phyloP scores from a whole-genome alignment of 1,140 invertebrate species.

The Neuroterus valhalla region DNA sequence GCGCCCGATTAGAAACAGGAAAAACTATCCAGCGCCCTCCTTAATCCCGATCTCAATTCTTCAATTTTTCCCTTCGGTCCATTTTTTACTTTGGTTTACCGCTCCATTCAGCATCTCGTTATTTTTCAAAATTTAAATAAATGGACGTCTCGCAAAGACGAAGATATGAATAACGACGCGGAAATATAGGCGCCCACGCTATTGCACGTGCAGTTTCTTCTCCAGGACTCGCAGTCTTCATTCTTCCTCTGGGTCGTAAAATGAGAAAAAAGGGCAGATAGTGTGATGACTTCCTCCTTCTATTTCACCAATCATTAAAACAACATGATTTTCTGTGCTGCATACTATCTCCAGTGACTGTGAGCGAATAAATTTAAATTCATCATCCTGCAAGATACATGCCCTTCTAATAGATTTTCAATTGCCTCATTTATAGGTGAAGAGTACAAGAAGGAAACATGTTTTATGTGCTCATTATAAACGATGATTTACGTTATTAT shows the following conservation, averaged over 20 bases:
- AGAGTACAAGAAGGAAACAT: no score
- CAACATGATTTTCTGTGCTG: no score
- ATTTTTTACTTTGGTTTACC: not conserved
- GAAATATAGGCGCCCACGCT: not conserved
- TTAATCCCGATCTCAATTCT: no score
- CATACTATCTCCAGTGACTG: no score
- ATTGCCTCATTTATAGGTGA: no score
- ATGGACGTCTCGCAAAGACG: not conserved
- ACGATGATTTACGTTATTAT: no score
- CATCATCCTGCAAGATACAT: no score
- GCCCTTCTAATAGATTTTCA: no score
- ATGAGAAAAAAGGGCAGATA: not conserved
- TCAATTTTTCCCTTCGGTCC: not conserved
- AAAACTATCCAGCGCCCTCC: no score
- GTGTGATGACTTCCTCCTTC: slow-evolving; percentile 10
- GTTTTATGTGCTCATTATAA: no score
- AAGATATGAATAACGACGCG: slow-evolving; percentile 10
- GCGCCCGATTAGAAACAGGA: no score
- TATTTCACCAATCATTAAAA: not conserved
- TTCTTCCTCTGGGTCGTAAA: slow-evolving; percentile 7
- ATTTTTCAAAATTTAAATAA: slow-evolving; percentile 7
- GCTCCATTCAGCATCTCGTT: slow-evolving; percentile 6
- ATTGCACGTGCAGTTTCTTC: slow-evolving; percentile 3
- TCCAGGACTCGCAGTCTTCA: not conserved
- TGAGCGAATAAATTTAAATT: no score